Evolutionary conservation across 2,888 invertebrate species (phyloP).

Genomic region (Zygothrica quintamaculata): DNA sequence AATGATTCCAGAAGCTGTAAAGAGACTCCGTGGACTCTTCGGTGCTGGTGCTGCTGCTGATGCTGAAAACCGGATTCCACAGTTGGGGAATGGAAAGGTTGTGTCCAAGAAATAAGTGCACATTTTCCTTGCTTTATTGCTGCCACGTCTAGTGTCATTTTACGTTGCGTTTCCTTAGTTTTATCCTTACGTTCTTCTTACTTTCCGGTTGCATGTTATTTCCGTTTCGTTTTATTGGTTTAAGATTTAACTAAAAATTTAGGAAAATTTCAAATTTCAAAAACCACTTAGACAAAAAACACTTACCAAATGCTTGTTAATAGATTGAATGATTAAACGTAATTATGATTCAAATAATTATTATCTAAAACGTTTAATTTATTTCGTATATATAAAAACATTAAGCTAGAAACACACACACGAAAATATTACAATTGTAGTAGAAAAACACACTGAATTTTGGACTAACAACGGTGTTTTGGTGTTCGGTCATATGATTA

Average conservation of each 20-base stretch:
- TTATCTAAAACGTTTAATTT: slow-evolving; percentile 63
- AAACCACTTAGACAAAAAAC: no score
- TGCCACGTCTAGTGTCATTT: no score
- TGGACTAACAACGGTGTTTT: slow-evolving; percentile 36
- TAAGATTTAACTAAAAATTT: not conserved
- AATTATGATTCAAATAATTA: not conserved
- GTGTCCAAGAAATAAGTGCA: not conserved
- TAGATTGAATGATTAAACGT: not conserved
- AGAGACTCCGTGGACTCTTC: slow-evolving; percentile 49
- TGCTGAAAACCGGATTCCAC: no score
- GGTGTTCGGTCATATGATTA: no score
- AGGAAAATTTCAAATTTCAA: no score
- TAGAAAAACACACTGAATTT: slow-evolving; percentile 34
- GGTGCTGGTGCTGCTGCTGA: not conserved
- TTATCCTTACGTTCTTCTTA: no score
- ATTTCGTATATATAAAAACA: slow-evolving; percentile 59
- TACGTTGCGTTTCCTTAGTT: no score
- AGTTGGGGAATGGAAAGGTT: no score
- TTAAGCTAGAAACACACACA: slow-evolving; percentile 68
- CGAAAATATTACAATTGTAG: slow-evolving; percentile 61
- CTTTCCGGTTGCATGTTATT: no score
- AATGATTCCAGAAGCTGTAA: slow-evolving; percentile 47
- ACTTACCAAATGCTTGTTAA: no score
- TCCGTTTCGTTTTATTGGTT: no score
- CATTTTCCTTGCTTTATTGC: no score